Evolutionary conservation across 2,797 vertebrate species (phyloP), one percentile per base, ranked within the genome.

Genomic region (Scleropages formosus): DNA sequence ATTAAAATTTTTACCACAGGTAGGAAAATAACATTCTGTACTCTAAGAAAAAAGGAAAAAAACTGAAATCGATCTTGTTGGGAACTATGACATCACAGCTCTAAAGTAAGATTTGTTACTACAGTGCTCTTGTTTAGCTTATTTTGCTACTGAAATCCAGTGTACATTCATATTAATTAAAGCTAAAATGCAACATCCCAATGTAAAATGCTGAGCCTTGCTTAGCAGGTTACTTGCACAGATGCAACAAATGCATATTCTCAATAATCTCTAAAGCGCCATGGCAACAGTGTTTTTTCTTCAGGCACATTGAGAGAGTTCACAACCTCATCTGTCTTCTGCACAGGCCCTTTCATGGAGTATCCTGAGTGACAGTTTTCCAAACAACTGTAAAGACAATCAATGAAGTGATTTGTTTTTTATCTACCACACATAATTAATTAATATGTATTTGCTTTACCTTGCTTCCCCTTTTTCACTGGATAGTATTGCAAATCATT

Each of bases 181-280:
- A 75, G 73, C 47, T 16, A 67, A 65, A 51, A 58, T 67, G 49
- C 11, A 65, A 13, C 18, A 56, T 26, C 12, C 8, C 11, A 39
- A 6, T 46, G 64, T 4, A 51, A 62, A 49, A 83, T 79, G 83
- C 82, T 85, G 80, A 84, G 87, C 91, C 84, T 61, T 20, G 12
- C 87, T 81, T 81, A 88, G 83, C 75, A 73, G 87, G 81, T 84
- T 82, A 89, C 76, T 75, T 79, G 90, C 88, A 88, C 84, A 89
- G 81, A 87, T 90, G 82, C 87, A 84, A 88, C 84, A 86, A 78
- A 77, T 24, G 59, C 82, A 82, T 90, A 90, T 90, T 91, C 84
- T 80, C 60, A 78, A 26, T 82, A 87, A 91, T 80, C 72, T 75
- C 82, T 80, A 90, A 83, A 90, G 84, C 82, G 86, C 80, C 87